Evolutionary conservation across 2,888 invertebrate species (phyloP).

Genomic region (Dryococelus australis): DNA sequence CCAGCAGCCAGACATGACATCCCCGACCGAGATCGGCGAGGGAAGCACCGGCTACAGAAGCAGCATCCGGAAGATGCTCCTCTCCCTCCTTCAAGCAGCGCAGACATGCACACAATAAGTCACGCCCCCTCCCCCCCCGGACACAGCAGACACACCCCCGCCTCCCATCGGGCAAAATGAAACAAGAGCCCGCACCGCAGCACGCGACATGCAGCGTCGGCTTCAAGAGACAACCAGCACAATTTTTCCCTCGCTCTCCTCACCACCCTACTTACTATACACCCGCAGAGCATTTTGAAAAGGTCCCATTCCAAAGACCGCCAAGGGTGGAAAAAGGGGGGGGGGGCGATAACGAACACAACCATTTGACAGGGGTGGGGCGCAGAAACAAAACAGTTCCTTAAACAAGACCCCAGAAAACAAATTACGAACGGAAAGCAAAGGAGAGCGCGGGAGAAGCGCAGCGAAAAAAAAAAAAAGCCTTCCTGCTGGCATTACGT

Average conservation of each 20-base stretch:
- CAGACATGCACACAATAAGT: slow-evolving; percentile 27
- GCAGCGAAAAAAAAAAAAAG: neutral
- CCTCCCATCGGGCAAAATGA: neutral
- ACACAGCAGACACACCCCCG: neutral
- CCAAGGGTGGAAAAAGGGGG: neutral
- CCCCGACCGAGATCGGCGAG: slow-evolving; percentile 19
- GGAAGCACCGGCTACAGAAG: neutral
- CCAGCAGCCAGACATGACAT: slow-evolving; percentile 8
- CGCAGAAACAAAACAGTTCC: slow-evolving; percentile 5
- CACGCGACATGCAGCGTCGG: neutral
- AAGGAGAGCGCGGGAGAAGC: neutral
- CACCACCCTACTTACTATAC: neutral
- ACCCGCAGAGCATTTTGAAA: neutral
- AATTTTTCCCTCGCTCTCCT: neutral
- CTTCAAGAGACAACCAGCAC: neutral
- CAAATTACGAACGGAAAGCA: slow-evolving; percentile 23
- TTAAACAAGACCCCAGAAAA: slow-evolving; percentile 20
- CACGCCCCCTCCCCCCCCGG: neutral
- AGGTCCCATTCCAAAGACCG: neutral
- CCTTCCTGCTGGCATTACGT: neutral
- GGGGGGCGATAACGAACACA: neutral
- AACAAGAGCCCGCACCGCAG: slow-evolving; percentile 9
- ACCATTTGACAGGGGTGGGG: neutral
- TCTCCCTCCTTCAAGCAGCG: neutral
- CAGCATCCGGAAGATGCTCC: slow-evolving; percentile 13